Conservation (phyloP, 1,140 invertebrate genomes). For the Augochlora pura region DNA sequence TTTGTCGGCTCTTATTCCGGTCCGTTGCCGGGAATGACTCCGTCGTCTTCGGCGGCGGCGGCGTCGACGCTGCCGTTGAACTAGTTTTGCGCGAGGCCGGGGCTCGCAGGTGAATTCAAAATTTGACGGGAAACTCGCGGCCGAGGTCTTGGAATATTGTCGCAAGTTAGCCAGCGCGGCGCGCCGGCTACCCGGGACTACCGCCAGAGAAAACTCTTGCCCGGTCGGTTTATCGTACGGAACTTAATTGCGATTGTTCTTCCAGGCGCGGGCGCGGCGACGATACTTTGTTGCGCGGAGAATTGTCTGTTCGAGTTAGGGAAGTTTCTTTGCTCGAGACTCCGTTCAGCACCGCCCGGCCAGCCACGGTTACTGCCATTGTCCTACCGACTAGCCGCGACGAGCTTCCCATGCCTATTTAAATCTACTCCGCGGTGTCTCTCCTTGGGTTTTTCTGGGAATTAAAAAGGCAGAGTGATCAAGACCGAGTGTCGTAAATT, state of each 20-base stretch:
- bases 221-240: slow-evolving; percentile 14
- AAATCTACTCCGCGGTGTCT: no score
- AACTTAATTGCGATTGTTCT: slow-evolving; percentile 39
- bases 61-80: background rate
- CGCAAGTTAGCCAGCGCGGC: background rate
- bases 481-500: no score
- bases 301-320: slow-evolving; percentile 1
- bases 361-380: no score
- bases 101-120: slow-evolving; percentile 28
- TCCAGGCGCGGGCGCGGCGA: no score
- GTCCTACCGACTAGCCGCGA: no score
- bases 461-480: no score
- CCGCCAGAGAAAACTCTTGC: slow-evolving; percentile 12
- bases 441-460: no score
- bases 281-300: slow-evolving; percentile 1
- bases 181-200: background rate
- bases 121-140: slow-evolving; percentile 28
- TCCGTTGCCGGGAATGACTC: background rate
- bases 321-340: slow-evolving; percentile 8
- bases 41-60: no score
- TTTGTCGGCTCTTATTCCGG: slow-evolving; percentile 42
- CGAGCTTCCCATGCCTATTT: no score
- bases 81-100: slow-evolving; percentile 15
- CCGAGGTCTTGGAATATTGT: slow-evolving; percentile 24
- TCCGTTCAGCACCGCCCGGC: background rate